Percentiles rank a stretch among this genome's conserved stretches.
These are phyloP conservation scores for Coelopa pilipes DNA, from an alignment of 2,888 invertebrate genomes.

Conservation along the genomic window DNA sequence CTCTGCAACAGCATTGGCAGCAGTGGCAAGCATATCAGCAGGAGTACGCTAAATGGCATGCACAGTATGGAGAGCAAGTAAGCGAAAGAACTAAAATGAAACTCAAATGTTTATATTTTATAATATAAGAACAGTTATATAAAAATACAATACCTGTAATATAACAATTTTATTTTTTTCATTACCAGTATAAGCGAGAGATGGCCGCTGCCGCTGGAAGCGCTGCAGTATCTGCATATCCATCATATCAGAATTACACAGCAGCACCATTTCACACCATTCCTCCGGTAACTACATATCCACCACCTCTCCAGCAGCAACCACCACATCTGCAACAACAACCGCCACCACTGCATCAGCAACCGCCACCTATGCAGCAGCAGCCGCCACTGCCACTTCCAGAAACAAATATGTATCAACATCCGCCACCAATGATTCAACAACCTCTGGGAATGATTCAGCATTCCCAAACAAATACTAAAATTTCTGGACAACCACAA, in stretches of 20 bases:
- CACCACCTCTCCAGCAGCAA: too few species aligned
- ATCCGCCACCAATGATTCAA: slow-evolving; percentile 37
- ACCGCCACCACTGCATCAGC: slow-evolving; percentile 37
- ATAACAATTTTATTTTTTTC: background rate
- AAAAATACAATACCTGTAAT: background rate
- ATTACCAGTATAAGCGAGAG: slow-evolving; percentile 63
- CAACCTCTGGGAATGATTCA: slow-evolving; percentile 39
- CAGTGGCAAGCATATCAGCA: slow-evolving; percentile 67
- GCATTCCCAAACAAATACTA: slow-evolving; percentile 42
- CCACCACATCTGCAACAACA: slow-evolving; percentile 30
- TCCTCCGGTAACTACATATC: slow-evolving; percentile 43
- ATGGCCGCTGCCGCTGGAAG: slow-evolving; percentile 60
- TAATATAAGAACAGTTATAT: too few species aligned
- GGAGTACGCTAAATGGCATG: slow-evolving; percentile 67
- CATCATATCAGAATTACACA: slow-evolving; percentile 32
- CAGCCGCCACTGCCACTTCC: slow-evolving; percentile 42
- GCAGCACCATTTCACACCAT: slow-evolving; percentile 31
- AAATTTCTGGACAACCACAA: slow-evolving; percentile 59
- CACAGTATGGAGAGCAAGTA: slow-evolving; percentile 67
- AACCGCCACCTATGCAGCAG: slow-evolving; percentile 37
- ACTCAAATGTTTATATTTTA: background rate
- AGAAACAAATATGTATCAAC: slow-evolving; percentile 22
- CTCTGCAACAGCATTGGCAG: slow-evolving; percentile 66
- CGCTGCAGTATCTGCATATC: slow-evolving; percentile 39
- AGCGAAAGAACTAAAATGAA: slow-evolving; percentile 30